Percentiles rank a stretch among this genome's conserved stretches.
phyloP scores from a whole-genome alignment of 2,888 invertebrate genomes.

The Lagria hirta region DNA sequence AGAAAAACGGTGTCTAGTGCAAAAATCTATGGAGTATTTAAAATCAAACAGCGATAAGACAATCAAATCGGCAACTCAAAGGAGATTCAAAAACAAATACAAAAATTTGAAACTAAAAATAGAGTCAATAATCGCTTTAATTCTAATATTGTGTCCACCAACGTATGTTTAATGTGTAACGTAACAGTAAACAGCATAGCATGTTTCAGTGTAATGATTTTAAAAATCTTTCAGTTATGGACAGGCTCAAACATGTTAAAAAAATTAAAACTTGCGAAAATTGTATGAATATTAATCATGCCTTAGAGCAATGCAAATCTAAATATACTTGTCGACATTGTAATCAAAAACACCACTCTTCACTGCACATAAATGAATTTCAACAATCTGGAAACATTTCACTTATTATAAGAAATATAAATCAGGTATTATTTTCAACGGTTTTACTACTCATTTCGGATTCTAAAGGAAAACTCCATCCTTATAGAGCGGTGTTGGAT shows the following conservation, averaged over 20 bases:
- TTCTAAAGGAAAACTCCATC: not conserved
- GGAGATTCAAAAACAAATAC: not conserved
- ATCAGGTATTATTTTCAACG: too few species aligned
- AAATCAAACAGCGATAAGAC: conserved; percentile 4
- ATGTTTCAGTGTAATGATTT: conserved; percentile 19
- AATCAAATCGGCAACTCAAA: too few species aligned
- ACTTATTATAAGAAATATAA: not conserved
- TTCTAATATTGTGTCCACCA: too few species aligned
- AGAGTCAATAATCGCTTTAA: too few species aligned
- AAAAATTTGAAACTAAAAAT: conserved; percentile 4
- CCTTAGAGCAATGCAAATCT: too few species aligned
- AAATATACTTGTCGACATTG: too few species aligned
- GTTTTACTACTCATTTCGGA: not conserved
- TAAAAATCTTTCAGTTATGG: not conserved
- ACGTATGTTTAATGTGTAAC: too few species aligned
- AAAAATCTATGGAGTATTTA: conserved; percentile 14
- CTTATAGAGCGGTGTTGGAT: conserved; percentile 9
- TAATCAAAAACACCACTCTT: not conserved
- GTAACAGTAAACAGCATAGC: too few species aligned
- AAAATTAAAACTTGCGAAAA: conserved; percentile 18
- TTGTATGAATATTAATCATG: conserved; percentile 5
- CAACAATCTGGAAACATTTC: not conserved
- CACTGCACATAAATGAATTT: too few species aligned
- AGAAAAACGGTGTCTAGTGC: conserved; percentile 17
- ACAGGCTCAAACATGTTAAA: too few species aligned